Conservation (phyloP, 2,888 invertebrate species). For the Herminia tarsipennalis region DNA sequence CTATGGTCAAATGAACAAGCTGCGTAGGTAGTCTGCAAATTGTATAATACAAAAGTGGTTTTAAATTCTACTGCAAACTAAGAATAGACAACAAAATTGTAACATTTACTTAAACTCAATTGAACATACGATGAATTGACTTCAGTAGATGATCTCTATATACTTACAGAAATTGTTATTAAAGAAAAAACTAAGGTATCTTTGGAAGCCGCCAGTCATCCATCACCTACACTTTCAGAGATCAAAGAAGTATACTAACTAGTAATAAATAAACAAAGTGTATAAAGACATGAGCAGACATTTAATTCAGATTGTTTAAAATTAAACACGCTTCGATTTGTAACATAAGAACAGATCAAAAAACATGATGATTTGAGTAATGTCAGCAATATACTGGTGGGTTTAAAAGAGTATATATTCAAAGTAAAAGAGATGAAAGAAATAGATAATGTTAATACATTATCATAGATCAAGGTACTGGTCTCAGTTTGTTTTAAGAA, state of each 20-base stretch:
- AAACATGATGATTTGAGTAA: constrained; percentile 25
- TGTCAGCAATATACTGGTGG: background rate
- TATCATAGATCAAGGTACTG: background rate
- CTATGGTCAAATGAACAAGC: too few species aligned
- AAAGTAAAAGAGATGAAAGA: constrained; percentile 7
- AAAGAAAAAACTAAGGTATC: constrained; percentile 7
- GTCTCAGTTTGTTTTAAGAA: too few species aligned
- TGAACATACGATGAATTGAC: background rate
- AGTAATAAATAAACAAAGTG: constrained; percentile 37
- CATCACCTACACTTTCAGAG: constrained; percentile 30
- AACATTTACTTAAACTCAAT: too few species aligned
- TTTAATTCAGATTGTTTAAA: constrained; percentile 40
- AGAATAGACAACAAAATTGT: too few species aligned
- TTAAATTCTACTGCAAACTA: too few species aligned
- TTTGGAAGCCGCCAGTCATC: constrained; percentile 10
- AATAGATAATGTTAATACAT: constrained; percentile 1
- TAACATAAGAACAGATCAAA: constrained; percentile 30
- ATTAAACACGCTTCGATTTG: constrained; percentile 29
- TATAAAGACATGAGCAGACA: constrained; percentile 37
- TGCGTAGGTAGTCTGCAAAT: too few species aligned
- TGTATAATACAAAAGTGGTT: too few species aligned
- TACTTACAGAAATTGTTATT: background rate
- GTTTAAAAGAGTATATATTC: constrained; percentile 1
- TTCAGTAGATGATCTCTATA: background rate
- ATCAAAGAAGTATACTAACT: constrained; percentile 39